Percentiles rank a stretch among this genome's conserved stretches.
Conservation (phyloP, 1,140 invertebrate genomes). For the Drosophila novamexicana region DNA sequence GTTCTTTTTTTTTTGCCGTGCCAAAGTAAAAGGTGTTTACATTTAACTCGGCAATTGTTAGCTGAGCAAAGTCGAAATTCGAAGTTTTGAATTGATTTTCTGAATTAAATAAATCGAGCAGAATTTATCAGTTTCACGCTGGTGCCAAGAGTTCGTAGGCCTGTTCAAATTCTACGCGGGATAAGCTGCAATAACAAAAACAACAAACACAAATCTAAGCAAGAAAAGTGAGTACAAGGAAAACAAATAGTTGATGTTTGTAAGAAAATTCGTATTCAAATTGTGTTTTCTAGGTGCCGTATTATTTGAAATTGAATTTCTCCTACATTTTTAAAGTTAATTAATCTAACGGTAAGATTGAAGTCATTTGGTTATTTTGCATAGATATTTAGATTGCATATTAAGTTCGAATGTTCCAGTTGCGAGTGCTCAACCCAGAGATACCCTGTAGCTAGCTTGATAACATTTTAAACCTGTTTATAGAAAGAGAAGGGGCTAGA, state of each 20-base stretch:
- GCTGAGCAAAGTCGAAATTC: conserved; percentile 15
- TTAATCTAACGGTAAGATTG: too few species aligned
- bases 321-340: too few species aligned
- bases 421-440: too few species aligned
- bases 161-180: conserved; percentile 34
- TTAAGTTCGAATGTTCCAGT: too few species aligned
- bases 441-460: too few species aligned
- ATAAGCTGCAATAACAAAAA: conserved; percentile 32
- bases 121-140: conserved; percentile 2
- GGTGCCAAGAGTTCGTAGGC: not conserved
- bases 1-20: conserved; percentile 37
- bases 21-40: conserved; percentile 31
- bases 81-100: conserved; percentile 23
- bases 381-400: not conserved
- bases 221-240: conserved; percentile 55
- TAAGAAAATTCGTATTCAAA: too few species aligned
- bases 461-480: too few species aligned
- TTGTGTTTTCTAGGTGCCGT: too few species aligned
- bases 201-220: conserved; percentile 10
- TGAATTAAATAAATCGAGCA: not conserved
- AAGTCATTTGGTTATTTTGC: too few species aligned
- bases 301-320: too few species aligned
- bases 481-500: too few species aligned
- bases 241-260: not conserved
- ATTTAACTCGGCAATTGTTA: conserved; percentile 11